Evolutionary conservation across 2,113 vertebrate genomes (phyloP), one percentile per base, ranked within the genome.

Genomic region (Furnarius figulus): DNA sequence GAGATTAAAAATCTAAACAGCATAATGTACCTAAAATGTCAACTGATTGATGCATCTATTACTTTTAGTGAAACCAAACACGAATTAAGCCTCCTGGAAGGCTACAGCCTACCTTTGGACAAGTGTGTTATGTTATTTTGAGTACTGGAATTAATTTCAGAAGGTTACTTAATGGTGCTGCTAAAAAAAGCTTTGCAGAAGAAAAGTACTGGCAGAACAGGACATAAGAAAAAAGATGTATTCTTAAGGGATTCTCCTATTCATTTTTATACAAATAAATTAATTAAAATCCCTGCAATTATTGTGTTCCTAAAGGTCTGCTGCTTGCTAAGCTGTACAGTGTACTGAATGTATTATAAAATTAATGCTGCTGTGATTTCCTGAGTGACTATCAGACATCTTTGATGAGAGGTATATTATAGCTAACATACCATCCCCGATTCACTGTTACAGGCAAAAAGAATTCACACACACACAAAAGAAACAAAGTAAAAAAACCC

Each of bases 101-200:
- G 47, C 70, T 96, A 46, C 33, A 70, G 50, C 14, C 46, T 76
- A 44, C 50, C 50, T 95, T 95, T 92, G 80, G 79, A 89, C 44
- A 80, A 95, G 80, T 19, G 1, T 66, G 40, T 78, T 75, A 33
- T 67, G 16, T 92, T 94, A 89, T 96, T 97, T 95, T 87, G 81
- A 96, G 52, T 81, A 35, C 85, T 76, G 21, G 85, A 97, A 97
- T 95, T 89, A 63, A 90, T 95, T 96, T 93, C 72, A 58, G 47
- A 27, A 71, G 27, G 50, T 88, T 93, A 56, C 31, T 95, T 62
- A 91, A 42, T 68, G 22, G 33, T 85, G 47, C 59, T 87, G 84
- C 58, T 85, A 95, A 96, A 91, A 55, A 14, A 93, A 49, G 61
- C 92, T 95, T 90, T 92, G 39, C 78, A 90, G 89, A 91, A 87